phyloP scores from a whole-genome alignment of 2,113 vertebrate species.

The Pipra filicauda region DNA sequence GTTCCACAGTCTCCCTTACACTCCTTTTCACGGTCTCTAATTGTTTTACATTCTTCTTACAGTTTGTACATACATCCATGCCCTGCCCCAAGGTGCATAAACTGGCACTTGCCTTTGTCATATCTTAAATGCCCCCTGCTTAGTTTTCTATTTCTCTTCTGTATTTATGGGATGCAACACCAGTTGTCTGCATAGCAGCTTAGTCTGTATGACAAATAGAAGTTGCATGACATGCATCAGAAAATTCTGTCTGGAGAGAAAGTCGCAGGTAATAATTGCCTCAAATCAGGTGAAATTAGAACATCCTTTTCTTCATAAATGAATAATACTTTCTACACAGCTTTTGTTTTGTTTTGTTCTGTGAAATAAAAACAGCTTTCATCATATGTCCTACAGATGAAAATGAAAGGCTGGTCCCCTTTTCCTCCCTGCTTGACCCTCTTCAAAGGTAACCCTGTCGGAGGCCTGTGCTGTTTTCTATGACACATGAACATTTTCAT shows the following conservation, averaged over 20 bases:
- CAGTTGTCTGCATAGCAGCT: not conserved
- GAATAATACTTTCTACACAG: not conserved
- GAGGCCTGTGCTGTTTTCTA: not conserved
- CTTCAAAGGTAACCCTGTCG: not conserved
- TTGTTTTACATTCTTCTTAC: too few relatives aligned
- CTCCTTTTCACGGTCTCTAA: too few relatives aligned
- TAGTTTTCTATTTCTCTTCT: not conserved
- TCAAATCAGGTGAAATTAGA: not conserved
- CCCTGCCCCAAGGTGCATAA: not conserved
- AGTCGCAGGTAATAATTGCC: not conserved
- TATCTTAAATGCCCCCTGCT: not conserved
- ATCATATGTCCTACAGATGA: not conserved
- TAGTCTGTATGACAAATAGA: not conserved
- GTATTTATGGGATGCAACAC: accelerated
- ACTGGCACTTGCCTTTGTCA: not conserved
- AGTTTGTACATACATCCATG: accelerated
- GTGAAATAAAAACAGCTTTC: not conserved
- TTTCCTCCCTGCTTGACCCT: not conserved
- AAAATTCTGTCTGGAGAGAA: not conserved
- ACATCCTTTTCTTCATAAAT: not conserved
- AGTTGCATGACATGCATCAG: not conserved
- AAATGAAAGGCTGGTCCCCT: not conserved
- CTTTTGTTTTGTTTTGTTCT: not conserved
- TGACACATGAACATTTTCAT: accelerated
- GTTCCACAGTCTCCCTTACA: too few relatives aligned